phyloP scores from a whole-genome alignment of 2,888 invertebrate species.

The Hyppa rectilinea region DNA sequence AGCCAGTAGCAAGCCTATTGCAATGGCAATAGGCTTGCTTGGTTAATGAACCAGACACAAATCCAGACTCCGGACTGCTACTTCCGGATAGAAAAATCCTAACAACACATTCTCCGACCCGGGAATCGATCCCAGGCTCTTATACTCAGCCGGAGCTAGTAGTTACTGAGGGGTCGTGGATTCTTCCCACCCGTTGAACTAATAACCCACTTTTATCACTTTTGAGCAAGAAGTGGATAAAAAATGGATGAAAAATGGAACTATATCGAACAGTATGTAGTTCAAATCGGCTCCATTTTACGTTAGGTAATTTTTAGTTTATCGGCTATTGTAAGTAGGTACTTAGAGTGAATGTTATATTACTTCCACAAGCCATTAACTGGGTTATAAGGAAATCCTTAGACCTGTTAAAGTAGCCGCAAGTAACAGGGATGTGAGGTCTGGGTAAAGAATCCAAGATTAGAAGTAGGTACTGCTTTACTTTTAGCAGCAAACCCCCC shows the following conservation, averaged over 20 bases:
- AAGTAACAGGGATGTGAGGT: background rate
- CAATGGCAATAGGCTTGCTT: no score
- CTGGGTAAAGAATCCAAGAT: background rate
- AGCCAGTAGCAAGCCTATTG: no score
- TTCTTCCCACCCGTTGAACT: background rate
- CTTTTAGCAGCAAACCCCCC: no score
- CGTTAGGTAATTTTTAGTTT: conserved; percentile 3
- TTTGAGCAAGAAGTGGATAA: background rate
- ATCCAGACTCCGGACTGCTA: no score
- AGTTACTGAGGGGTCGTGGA: no score
- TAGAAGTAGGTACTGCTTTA: background rate
- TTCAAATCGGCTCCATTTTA: background rate
- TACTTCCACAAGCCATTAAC: conserved; percentile 35
- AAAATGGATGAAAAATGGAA: background rate
- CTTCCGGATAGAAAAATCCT: no score
- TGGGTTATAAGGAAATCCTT: conserved; percentile 32
- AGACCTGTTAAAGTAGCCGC: conserved; percentile 1
- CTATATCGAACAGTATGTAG: background rate
- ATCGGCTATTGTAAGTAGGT: background rate
- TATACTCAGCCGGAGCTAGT: no score
- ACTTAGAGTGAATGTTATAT: background rate
- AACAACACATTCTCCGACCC: no score
- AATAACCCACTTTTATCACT: background rate
- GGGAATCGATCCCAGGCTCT: no score
- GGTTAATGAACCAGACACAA: no score